Base-by-base conservation (phyloP, 2,797 vertebrate species). In the Melanotaenia nigrans region DNA sequence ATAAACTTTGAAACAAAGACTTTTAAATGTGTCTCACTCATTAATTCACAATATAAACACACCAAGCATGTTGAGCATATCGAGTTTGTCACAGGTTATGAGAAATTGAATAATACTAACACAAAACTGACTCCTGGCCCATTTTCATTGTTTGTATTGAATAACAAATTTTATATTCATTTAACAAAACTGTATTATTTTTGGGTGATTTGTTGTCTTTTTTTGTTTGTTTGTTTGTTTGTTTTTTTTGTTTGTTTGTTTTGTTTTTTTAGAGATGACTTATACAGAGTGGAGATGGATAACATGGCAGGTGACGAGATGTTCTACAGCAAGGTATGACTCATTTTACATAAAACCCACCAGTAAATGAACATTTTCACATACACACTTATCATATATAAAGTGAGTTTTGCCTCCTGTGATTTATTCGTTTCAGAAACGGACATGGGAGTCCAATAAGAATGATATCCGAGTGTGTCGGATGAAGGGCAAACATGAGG, bases 401-500 rank as follows among this genome's bases (percentile, higher is more conserved):
- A 28, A 33, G 53, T 5, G 8, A 38, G 49, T 20, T 51, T 51
- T 22, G 40, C 45, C 67, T 11, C 60, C 20, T 59, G 35, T 61
- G 70, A 1, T 59, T 64, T 33, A 0, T 74, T 64, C 55, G 58
- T 66, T 51, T 51, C 92, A 99, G 97, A 99, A 97, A 86, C 92
- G 97, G 82, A 97, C 96, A 0, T 99, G 97, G 97, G 95, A 91
- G 83, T 97, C 97, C 33, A 98, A 97, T 82, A 96, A 96, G 81
- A 96, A 97, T 0, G 97, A 99, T 90, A 98, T 99, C 71, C 93
- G 96, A 78, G 96, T 98, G 91, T 99, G 97, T 85, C 86, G 95
- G 58, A 99, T 99, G 97, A 99, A 98, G 91, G 97, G 97, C 85
- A 99, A 99, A 77, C 96, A 97, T 0, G 96, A 99, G 96, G 97